Evolutionary conservation across 2,888 invertebrate species (phyloP).

Genomic region (Cephus runcator): DNA sequence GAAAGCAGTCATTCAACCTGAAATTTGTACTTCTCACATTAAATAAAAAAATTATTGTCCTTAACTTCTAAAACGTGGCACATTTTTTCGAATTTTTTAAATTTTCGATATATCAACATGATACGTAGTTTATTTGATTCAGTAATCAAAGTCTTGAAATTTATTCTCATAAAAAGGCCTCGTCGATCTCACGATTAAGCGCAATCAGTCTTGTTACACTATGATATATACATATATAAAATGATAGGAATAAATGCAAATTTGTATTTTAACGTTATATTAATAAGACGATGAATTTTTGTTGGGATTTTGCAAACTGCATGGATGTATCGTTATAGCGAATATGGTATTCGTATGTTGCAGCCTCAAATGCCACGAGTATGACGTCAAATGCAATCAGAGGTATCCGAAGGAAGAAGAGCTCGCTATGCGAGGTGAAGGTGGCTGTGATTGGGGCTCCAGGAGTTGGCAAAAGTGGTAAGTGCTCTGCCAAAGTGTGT

Average conservation of each 20-base stretch:
- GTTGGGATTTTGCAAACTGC: not conserved
- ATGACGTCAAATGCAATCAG: conserved; percentile 75
- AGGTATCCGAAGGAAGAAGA: conserved; percentile 89
- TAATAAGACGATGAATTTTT: not conserved
- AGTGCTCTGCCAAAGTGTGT: conserved; percentile 51
- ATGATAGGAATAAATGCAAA: no score
- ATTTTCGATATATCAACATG: no score
- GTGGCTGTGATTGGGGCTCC: conserved; percentile 91
- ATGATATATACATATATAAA: no score
- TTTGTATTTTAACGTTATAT: not conserved
- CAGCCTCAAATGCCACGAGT: conserved; percentile 46
- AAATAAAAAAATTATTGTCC: no score
- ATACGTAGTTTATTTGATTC: no score
- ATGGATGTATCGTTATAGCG: not conserved
- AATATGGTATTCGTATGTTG: not conserved
- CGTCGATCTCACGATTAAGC: no score
- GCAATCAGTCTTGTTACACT: no score
- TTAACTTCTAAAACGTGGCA: no score
- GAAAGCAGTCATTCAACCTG: not conserved
- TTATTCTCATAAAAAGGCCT: no score
- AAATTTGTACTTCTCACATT: not conserved
- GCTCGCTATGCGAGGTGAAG: conserved; percentile 89
- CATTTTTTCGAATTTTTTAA: no score
- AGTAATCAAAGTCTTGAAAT: no score
- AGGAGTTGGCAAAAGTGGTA: conserved; percentile 93